phyloP scores from a whole-genome alignment of 2,888 invertebrate species.

The Microdon myrmicae region DNA sequence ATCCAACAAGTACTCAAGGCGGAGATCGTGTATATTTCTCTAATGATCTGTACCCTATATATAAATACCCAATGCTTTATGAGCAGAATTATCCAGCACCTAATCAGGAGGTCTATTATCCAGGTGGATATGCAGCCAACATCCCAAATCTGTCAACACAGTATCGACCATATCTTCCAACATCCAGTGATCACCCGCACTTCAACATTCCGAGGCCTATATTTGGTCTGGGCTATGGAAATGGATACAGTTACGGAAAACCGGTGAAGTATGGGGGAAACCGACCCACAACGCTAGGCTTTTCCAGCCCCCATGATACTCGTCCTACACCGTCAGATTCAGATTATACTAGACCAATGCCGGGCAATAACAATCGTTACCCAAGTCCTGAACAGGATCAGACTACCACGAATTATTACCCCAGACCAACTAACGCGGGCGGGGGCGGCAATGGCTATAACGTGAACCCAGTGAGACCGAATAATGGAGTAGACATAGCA shows the following conservation, averaged over 20 bases:
- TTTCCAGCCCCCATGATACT: constrained; percentile 31
- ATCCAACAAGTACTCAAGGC: constrained; percentile 24
- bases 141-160: constrained; percentile 62
- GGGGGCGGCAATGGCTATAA: background rate
- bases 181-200: constrained; percentile 44
- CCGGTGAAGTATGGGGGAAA: constrained; percentile 59
- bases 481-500: constrained; percentile 57
- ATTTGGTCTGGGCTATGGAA: constrained; percentile 64
- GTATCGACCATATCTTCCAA: constrained; percentile 57
- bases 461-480: constrained; percentile 31
- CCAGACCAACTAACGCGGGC: constrained; percentile 53
- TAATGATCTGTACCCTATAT: constrained; percentile 64
- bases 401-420: constrained; percentile 52
- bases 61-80: constrained; percentile 65
- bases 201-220: constrained; percentile 61
- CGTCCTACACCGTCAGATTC: constrained; percentile 52
- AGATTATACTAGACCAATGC: constrained; percentile 12
- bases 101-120: constrained; percentile 62
- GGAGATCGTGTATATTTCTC: constrained; percentile 64
- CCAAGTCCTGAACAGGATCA: constrained; percentile 28
- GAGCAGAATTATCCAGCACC: constrained; percentile 65
- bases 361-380: constrained; percentile 9
- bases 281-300: constrained; percentile 53
- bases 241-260: constrained; percentile 64
- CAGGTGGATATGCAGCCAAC: constrained; percentile 65